A percentile compares a stretch with the other conserved stretches of the same genome.
Evolutionary conservation across 1,140 invertebrate genomes (phyloP).

Genomic region (Gryllus bimaculatus): DNA sequence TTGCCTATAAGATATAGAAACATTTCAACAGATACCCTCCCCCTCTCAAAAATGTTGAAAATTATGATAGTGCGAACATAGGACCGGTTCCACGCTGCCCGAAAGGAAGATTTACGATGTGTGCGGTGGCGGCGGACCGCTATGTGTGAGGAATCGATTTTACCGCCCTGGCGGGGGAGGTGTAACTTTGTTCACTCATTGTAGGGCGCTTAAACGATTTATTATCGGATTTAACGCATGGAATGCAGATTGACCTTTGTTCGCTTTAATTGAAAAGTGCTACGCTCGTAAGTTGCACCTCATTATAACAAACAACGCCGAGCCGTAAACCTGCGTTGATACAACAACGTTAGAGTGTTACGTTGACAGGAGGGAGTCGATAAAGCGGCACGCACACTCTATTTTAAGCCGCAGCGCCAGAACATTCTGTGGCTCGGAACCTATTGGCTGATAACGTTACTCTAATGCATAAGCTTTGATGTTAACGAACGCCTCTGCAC

Average conservation of each 20-base stretch:
- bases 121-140: not conserved
- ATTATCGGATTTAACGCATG: not conserved
- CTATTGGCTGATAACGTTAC: too few species aligned
- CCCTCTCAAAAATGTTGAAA: too few species aligned
- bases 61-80: too few species aligned
- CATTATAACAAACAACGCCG: not conserved
- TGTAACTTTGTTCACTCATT: not conserved
- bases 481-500: too few species aligned
- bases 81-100: too few species aligned
- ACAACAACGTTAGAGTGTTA: too few species aligned
- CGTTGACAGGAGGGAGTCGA: not conserved
- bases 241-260: not conserved
- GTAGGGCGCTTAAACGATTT: not conserved
- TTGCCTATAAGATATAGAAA: too few species aligned
- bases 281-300: not conserved
- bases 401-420: not conserved
- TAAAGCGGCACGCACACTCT: not conserved
- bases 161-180: not conserved
- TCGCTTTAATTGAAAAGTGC: not conserved
- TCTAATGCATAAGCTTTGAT: too few species aligned
- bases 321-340: too few species aligned
- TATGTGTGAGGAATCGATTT: not conserved
- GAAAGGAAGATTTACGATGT: not conserved
- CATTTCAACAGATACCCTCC: too few species aligned
- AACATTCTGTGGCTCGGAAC: not conserved